Evolutionary conservation across 2,888 invertebrate species (phyloP).

Genomic region (Scrobipalpa costella): DNA sequence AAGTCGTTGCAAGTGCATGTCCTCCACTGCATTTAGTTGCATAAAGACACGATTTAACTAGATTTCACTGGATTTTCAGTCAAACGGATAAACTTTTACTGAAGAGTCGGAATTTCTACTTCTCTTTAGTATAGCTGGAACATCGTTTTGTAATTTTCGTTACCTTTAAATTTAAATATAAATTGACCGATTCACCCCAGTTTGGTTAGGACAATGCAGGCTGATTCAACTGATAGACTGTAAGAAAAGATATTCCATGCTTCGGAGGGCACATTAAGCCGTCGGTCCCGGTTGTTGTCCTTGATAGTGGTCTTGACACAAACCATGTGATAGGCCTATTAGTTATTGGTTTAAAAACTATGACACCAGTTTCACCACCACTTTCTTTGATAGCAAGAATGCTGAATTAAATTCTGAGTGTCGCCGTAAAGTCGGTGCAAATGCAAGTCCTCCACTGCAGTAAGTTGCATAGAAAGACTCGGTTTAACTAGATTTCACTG

Average conservation of each 20-base stretch:
- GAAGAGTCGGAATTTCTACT: constrained; percentile 3
- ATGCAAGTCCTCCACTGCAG: not conserved
- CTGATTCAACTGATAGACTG: too few relatives aligned
- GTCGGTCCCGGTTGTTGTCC: too few relatives aligned
- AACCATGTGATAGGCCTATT: too few relatives aligned
- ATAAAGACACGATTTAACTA: constrained; percentile 15
- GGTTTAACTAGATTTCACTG: constrained; percentile 5
- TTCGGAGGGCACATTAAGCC: too few relatives aligned
- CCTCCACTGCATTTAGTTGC: not conserved
- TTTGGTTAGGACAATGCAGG: too few relatives aligned
- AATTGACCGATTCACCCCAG: too few relatives aligned
- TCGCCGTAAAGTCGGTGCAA: not conserved
- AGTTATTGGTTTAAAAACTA: too few relatives aligned
- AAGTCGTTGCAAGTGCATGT: not conserved
- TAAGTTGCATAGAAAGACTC: constrained; percentile 12
- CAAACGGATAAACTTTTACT: not conserved
- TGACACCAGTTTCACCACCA: not conserved
- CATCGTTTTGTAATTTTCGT: not conserved
- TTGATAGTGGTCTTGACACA: too few relatives aligned
- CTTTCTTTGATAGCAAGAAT: not conserved
- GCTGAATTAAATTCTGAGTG: not conserved
- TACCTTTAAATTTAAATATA: too few relatives aligned
- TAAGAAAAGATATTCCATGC: too few relatives aligned
- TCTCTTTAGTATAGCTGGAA: not conserved
- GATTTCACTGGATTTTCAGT: constrained; percentile 8